A percentile compares a stretch with the other conserved stretches of the same genome.
Conservation (phyloP, 2,888 invertebrate genomes). For the Polymixis lichenea region DNA sequence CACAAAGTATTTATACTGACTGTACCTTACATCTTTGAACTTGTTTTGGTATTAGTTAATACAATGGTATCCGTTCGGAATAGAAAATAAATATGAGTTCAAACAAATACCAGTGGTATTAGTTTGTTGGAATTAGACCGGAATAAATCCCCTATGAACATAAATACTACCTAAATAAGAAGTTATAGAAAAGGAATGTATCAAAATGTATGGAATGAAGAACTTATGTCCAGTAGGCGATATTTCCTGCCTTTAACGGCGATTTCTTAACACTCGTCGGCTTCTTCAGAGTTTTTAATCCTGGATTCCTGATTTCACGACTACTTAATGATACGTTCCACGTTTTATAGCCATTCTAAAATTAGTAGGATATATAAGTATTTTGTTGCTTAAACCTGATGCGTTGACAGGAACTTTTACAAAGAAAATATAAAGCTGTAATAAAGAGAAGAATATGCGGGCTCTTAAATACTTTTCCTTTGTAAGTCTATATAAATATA, state of each 20-base stretch:
- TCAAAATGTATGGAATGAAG: background rate
- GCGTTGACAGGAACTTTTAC: constrained; percentile 35
- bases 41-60: no score
- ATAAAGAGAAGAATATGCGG: constrained; percentile 28
- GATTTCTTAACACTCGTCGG: background rate
- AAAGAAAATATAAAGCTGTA: constrained; percentile 22
- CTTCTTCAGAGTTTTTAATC: constrained; percentile 31
- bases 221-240: background rate
- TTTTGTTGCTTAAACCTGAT: constrained; percentile 21
- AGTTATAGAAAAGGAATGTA: background rate
- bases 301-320: constrained; percentile 44
- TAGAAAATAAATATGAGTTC: no score
- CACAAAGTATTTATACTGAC: no score
- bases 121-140: no score
- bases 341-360: constrained; percentile 49
- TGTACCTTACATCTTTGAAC: no score
- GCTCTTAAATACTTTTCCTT: constrained; percentile 16
- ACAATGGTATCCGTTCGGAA: no score
- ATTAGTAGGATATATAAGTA: constrained; percentile 37
- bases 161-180: no score
- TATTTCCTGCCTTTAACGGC: constrained; percentile 11
- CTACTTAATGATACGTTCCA: constrained; percentile 38
- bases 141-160: no score
- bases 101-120: no score
- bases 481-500: background rate